Evolutionary conservation across 2,113 vertebrate genomes (phyloP), one percentile per base, ranked within the genome.

Genomic region (Sorex fumeus): DNA sequence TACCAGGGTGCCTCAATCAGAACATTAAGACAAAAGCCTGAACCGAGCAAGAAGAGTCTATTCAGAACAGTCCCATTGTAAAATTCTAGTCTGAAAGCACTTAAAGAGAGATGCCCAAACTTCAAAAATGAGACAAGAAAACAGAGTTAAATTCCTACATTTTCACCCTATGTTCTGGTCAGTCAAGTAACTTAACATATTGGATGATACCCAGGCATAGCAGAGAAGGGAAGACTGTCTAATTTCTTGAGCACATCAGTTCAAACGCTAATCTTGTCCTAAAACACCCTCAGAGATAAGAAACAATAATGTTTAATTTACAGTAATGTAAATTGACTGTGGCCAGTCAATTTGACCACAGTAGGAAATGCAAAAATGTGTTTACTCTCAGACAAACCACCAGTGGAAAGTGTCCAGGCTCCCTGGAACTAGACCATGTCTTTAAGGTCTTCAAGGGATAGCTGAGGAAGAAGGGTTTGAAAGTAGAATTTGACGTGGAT

Each of bases 281-380:
- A 19, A 86, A 86, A 72, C 21, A 64, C 40, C 27, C 10, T 66
- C 53, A 81, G 12, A 92, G 75, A 72, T 50, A 87, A 80, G 27
- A 13, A 40, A 13, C 79, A 80, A 81, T 66, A 74, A 43, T 66
- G 69, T 67, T 53, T 66, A 50, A 87, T 87, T 57, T 86, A 45
- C 57, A 60, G 18, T 60, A 60, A 60, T 60, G 57, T 60, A 60
- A 32, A 30, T 1, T 3, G 40, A 32, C 40, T 23, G 8, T 40
- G 19, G 53, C 53, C 40, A 50, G 40, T 71, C 40, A 80, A 40
- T 15, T 32, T 74, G 34, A 92, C 32, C 83, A 66, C 32, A 74
- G 77, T 60, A 66, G 43, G 32, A 94, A 57, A 79, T n/a, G 23
- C 16, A 27, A 45, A 76, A 45, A 50, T 57, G 53, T 60, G 88